Evolutionary conservation across 2,113 vertebrate genomes (phyloP), one percentile per base, ranked within the genome.

Genomic region (Oxyruncus cristatus): DNA sequence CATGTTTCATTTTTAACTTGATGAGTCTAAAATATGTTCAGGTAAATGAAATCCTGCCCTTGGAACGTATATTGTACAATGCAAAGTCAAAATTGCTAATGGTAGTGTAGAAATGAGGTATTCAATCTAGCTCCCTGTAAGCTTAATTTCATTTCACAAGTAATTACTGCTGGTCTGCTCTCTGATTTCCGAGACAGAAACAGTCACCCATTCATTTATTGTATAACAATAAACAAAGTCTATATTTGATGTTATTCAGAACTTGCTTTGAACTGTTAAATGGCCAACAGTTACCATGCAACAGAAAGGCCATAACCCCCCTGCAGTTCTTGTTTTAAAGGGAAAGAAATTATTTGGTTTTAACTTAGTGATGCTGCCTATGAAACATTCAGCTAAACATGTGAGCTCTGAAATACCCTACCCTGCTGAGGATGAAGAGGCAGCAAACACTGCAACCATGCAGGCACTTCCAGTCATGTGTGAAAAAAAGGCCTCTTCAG

Each of bases 21-120:
- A 75, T 75, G 52, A 93, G 81, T 85, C 39, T 49, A 85, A 96
- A 96, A 93, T 93, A 90, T 24, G 28, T 85, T 84, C 80, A 92
- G 35, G 24, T 95, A 97, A 97, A 97, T 97, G 78, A 97, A 96
- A 87, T 76, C 86, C 47, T 76, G 81, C 35, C 44, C 70, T 95
- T 83, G 46, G 53, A 95, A 88, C 12, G 33, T 46, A 77, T 20
- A 33, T 15, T 84, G 59, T 84, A 79, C 72, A 84, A 67, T 44
- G 32, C 53, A 79, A 92, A 92, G 75, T 96, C 77, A 95, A 97
- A 97, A 96, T 73, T 95, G 61, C 88, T 96, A 86, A 87, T 59
- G 63, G 71, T 90, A 58, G n/a, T 58, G 62, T 83, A 93, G 77
- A 97, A 97, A 97, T 86, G 9, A 97, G 70, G 52, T 93, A 87